A percentile compares a stretch with the other conserved stretches of the same genome.
These are phyloP conservation scores for Hirtodrosophila confusa DNA, from an alignment of 2,888 invertebrate genomes.

Conservation along the genomic window DNA sequence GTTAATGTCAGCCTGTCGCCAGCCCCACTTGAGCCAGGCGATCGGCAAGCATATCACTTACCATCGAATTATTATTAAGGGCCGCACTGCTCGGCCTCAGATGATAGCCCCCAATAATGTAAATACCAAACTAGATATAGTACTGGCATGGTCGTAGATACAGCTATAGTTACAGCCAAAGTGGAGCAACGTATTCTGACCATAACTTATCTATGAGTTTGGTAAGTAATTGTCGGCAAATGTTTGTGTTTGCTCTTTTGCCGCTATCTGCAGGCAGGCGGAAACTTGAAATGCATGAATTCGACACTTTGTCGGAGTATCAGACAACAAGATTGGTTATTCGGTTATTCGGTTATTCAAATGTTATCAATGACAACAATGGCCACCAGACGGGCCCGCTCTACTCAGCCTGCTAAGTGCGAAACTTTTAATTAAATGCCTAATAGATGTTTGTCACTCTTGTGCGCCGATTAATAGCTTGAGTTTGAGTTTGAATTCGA, in stretches of 20 bases:
- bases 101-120: constrained; percentile 65
- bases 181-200: constrained; percentile 28
- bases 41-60: constrained; percentile 47
- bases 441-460: constrained; percentile 78
- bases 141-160: constrained; percentile 1
- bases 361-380: constrained; percentile 64
- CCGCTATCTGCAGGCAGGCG: constrained; percentile 66
- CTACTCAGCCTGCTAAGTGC: constrained; percentile 39
- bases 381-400: not conserved
- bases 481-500: constrained; percentile 2
- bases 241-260: constrained; percentile 60
- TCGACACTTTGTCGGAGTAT: constrained; percentile 67
- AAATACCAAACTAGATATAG: constrained; percentile 48
- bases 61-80: constrained; percentile 19
- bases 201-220: constrained; percentile 35
- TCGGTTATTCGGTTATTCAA: constrained; percentile 41
- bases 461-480: constrained; percentile 64
- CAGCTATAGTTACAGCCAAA: too few relatives aligned
- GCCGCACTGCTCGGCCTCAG: too few relatives aligned
- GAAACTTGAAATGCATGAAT: constrained; percentile 73
- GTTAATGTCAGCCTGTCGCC: constrained; percentile 62
- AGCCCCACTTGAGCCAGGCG: constrained; percentile 58
- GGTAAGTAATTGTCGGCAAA: constrained; percentile 78
- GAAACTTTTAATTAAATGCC: constrained; percentile 77
- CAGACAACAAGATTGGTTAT: constrained; percentile 43